phyloP scores from a whole-genome alignment of 2,888 invertebrate genomes.

The Rapana venosa region DNA sequence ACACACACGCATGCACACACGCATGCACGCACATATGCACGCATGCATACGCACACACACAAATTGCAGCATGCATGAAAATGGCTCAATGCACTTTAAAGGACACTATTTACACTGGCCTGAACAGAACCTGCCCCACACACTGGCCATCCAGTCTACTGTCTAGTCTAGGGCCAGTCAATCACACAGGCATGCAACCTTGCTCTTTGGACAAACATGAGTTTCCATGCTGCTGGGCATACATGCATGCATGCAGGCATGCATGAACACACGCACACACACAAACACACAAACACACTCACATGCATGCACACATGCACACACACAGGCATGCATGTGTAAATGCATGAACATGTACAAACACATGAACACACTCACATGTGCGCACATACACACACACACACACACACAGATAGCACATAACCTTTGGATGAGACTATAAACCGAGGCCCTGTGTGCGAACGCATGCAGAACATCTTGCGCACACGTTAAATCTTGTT shows the following conservation, averaged over 20 bases:
- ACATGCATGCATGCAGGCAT: too few species aligned
- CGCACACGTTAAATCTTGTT: too few species aligned
- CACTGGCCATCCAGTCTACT: neutral
- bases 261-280: too few species aligned
- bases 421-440: too few species aligned
- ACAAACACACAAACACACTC: too few species aligned
- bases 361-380: too few species aligned
- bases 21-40: slow-evolving; percentile 18
- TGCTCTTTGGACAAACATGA: neutral
- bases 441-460: too few species aligned
- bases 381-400: too few species aligned
- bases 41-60: neutral
- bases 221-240: neutral
- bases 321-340: too few species aligned
- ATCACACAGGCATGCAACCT: neutral
- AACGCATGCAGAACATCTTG: too few species aligned
- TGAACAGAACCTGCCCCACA: neutral
- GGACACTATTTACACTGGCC: neutral
- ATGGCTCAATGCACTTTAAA: neutral
- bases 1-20: neutral
- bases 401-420: neutral
- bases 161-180: neutral
- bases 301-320: too few species aligned
- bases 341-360: too few species aligned
- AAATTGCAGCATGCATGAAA: neutral